Evolutionary conservation across 35 echinoderm and acorn worm genomes (phyloP), one percentile per base, ranked within the genome.

Genomic region (Stichopus chloronotus): DNA sequence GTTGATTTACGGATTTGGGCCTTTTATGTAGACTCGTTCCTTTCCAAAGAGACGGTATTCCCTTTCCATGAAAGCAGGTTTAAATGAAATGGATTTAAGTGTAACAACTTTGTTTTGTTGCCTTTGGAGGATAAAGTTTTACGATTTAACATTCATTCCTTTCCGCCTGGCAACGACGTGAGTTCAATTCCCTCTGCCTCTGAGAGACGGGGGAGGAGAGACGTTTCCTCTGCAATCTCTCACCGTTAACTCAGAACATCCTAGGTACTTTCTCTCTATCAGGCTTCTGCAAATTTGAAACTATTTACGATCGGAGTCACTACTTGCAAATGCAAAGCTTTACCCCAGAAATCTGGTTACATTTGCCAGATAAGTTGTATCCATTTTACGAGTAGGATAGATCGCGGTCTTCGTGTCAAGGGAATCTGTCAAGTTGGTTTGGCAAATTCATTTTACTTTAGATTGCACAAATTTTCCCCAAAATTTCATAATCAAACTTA

Each of bases 21-120:
- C 69, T 74, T 20, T 43, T 43, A 43, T 43, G 30, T 43, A 43
- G 30, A 43, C 22, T 7, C 13, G 17, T 21, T 74, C 17, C 22
- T n/a, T 65, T 65, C 19, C 61, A 11, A 74, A 74, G 69, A 74
- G 69, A 74, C 6, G 30, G 19, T 0, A 74, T 74, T 20, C 14
- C 13, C 19, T 20, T 74, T 22, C 1, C 69, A 20, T 21, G 7
- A n/a, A 16, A 74, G 69, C 22, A 74, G 69, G 69, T 74, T 72
- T 61, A 74, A 74, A 74, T 74, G 69, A 74, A 74, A 74, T 21
- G 19, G 69, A 74, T 74, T 74, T 74, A 19, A 74, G 69, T 74
- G 69, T 19, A 7, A 74, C 69, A 74, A 20, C 22, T 74, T 61
- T 20, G 69, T 7, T 7, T 43, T 43, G 30, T 43, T 43, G 30